A percentile compares a stretch with the other conserved stretches of the same genome.
Conservation (phyloP, 2,888 invertebrate species). For the Lochmaea capreae region DNA sequence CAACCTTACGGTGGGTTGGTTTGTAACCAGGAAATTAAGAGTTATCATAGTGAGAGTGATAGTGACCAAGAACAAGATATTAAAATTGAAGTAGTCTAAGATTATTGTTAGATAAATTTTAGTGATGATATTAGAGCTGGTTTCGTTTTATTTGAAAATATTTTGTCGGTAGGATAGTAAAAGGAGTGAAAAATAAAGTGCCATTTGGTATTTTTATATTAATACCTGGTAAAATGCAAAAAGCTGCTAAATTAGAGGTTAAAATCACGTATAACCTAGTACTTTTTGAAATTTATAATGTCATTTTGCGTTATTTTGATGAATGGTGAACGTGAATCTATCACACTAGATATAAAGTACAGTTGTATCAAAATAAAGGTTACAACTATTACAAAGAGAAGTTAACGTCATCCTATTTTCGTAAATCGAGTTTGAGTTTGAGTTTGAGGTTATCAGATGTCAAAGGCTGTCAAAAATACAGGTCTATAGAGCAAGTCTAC, state of each 20-base stretch:
- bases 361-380: too few relatives aligned
- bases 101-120: neutral
- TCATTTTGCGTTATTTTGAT: too few relatives aligned
- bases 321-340: too few relatives aligned
- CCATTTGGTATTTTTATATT: neutral
- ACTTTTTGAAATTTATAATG: neutral
- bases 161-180: neutral
- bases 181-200: neutral
- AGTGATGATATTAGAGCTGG: constrained; percentile 1
- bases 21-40: constrained; percentile 40
- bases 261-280: neutral
- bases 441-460: too few relatives aligned
- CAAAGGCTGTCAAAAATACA: too few relatives aligned
- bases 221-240: neutral
- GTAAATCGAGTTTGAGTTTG: too few relatives aligned
- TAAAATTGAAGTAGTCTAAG: constrained; percentile 56
- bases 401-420: too few relatives aligned
- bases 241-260: neutral
- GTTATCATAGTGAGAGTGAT: constrained; percentile 41
- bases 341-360: too few relatives aligned
- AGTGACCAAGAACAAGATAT: constrained; percentile 54
- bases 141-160: neutral
- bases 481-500: too few relatives aligned
- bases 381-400: too few relatives aligned
- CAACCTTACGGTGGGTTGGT: constrained; percentile 58